Base-by-base conservation (phyloP, 2,888 invertebrate genomes). In the Brenthis ino region DNA sequence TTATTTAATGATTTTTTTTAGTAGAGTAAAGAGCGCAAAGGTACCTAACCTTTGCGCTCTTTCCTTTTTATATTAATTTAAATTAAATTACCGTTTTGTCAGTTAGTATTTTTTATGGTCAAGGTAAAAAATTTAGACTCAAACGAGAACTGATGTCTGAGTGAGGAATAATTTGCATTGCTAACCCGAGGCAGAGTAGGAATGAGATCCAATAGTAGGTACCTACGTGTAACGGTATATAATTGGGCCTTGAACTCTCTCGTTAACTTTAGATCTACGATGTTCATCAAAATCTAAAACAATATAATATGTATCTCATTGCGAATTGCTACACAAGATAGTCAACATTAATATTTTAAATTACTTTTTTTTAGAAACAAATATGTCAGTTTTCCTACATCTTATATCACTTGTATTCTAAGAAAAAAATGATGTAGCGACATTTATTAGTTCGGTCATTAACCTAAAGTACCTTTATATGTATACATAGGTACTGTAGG, bases 401-500 rank as follows among this genome's bases (percentile, higher is more conserved):
- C 37, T 43, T 43, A 1, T 28, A 1, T 50, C 28, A 60, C 48
- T 48, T 60, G 50, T 33, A 28, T 28, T 60, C 50, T 50, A 20
- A 6, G 48, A 14, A 60, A 28, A 24, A 28, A 60, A 24, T 28
- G 58, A 14, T 47, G 48, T 24, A 58, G 33, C 33, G 56, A 6
- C 47, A 57, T 16, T 12, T 43, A 57, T 54, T 8, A 54, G 11
- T 16, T 24, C 24, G 37, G 37, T 43, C n/a, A 16, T 51, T 51
- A 51, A n/a, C 51, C n/a, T 51, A 16, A 14, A n/a, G n/a, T 51
- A n/a, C 14, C 51, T 51, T 51, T 51, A 51, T 14, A 28, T 28
- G 28, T 28, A n/a, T 51, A 51, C 51, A 51, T 14, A 51, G 14
- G 51, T n/a, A 51, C 33, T 13, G 43, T 54, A 43, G 88, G 87